A percentile compares a stretch with the other conserved stretches of the same genome.
Evolutionary conservation across 2,113 vertebrate species (phyloP).

Genomic region (Takifugu bimaculatus): DNA sequence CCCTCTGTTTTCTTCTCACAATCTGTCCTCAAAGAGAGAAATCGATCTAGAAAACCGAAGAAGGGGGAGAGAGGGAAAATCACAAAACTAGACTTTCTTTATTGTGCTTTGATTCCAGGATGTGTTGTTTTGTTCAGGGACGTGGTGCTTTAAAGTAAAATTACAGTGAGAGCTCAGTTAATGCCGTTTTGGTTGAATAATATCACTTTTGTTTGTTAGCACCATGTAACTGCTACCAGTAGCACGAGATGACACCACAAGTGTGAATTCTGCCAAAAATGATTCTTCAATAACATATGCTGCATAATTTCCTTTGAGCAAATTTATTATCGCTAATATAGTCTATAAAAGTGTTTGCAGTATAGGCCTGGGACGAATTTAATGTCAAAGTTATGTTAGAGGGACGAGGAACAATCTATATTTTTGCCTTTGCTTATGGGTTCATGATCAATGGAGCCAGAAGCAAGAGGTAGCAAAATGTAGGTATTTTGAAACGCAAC

Average conservation of each 20-base stretch:
- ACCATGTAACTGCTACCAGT: too few relatives aligned
- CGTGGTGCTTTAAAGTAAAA: conserved; percentile 21
- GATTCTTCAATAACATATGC: too few relatives aligned
- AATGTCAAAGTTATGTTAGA: too few relatives aligned
- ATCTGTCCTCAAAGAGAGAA: conserved; percentile 62
- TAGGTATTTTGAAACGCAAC: background rate
- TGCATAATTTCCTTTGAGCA: too few relatives aligned
- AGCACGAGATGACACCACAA: too few relatives aligned
- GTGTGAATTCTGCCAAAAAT: too few relatives aligned
- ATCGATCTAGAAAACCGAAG: conserved; percentile 58
- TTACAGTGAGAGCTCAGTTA: conserved; percentile 35
- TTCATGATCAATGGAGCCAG: background rate
- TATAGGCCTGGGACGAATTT: too few relatives aligned
- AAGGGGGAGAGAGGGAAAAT: conserved; percentile 1
- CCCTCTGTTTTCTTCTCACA: conserved; percentile 57
- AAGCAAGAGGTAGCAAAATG: background rate
- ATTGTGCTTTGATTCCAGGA: conserved; percentile 51
- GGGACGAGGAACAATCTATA: too few relatives aligned
- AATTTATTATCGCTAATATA: too few relatives aligned
- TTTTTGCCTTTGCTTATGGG: too few relatives aligned
- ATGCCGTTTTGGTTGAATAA: background rate
- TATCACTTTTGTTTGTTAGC: too few relatives aligned
- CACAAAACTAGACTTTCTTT: conserved; percentile 56
- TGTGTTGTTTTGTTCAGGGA: conserved; percentile 53
- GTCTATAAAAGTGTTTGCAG: too few relatives aligned